Base-by-base conservation (phyloP, 2,797 vertebrate genomes). In the Gallinago solitaria region DNA sequence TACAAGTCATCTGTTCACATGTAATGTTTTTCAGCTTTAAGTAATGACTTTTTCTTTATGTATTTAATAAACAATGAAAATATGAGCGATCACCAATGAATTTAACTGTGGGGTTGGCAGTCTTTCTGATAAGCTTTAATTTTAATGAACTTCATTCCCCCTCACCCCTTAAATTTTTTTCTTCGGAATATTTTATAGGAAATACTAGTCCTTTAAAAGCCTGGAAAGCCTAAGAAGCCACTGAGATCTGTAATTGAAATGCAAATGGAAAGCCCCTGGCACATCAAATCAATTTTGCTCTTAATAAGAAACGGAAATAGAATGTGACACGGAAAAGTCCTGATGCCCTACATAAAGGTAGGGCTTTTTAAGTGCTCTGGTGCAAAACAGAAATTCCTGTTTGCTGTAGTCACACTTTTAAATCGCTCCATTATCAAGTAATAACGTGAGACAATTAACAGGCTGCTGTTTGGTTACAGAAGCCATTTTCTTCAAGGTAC, bases 181-280 rank as follows among this genome's bases (percentile, higher is more conserved):
- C 32, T 85, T 83, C 56, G 59, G 63, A 64, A 68, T 88, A 63
- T 57, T 83, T 67, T 65, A 30, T 47, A 39, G 45, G 45, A 87
- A 86, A 86, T 56, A 39, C 25, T 73, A 83, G 53, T 81, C 54
- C 35, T 71, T 89, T 82, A 79, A 87, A 96, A 86, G 37, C 68
- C 81, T 91, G 61, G 24, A 75, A 91, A 92, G 16, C 70, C 83
- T 61, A 45, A 79, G 78, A 91, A 75, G 56, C 47, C 60, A 50
- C 47, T 24, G 81, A 83, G 79, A 81, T 83, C 47, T 68, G 71
- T 93, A 94, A 87, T 80, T 75, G 91, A 95, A 96, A 94, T 93
- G 93, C 92, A 95, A 92, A 94, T 82, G 32, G n/a, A 24, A 92
- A 64, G 78, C 83, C 84, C 50, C 70, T 43, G 67, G 96, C 88